Base-by-base conservation (phyloP, 1,140 invertebrate genomes). In the Macrobrachium nipponense region DNA sequence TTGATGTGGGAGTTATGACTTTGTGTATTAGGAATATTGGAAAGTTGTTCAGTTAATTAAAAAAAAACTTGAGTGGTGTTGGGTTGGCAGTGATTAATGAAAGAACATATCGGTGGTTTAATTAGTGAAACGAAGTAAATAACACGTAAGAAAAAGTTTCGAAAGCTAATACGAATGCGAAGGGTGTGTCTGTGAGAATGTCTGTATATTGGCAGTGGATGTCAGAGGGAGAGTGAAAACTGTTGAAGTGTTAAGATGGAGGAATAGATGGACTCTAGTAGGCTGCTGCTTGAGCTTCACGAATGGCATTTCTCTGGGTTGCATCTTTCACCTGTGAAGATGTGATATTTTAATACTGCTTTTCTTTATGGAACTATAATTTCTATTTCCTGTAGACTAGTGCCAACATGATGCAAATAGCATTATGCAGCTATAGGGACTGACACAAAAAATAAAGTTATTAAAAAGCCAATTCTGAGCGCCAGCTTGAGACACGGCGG, bases 261-360 rank as follows among this genome's bases (percentile, higher is more conserved):
- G 36, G 76, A 60, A 80, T 18, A 81, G 80, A 82, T 82, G 80
- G 80, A 82, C 80, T 82, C 80, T 82, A 73, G 70, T 82, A 82
- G 70, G 68, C 80, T 82, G 80, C 70, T 82, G 80, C 80, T 70
- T 82, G 51, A 64, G 80, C 80, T 82, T 82, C 80, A 82, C 70
- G 60, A 51, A 75, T 82, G 80, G 80, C 80, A 82, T 72, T 51
- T 82, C 80, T 82, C 77, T 81, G 70, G 68, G 80, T 82, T 82
- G 80, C 80, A 82, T 82, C 80, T 82, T 82, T 82, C 80, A 82
- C 80, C 70, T 81, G 80, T 81, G 80, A 60, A 82, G 80, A 82
- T 82, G 80, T 82, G 80, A 82, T 82, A 82, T 82, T 82, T 82
- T 82, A 82, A 82, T 82, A 82, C 80, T 82, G 80, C 80, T 82